A percentile compares a stretch with the other conserved stretches of the same genome.
phyloP scores from a whole-genome alignment of 2,797 vertebrate genomes.

The Spinus olivaceus region DNA sequence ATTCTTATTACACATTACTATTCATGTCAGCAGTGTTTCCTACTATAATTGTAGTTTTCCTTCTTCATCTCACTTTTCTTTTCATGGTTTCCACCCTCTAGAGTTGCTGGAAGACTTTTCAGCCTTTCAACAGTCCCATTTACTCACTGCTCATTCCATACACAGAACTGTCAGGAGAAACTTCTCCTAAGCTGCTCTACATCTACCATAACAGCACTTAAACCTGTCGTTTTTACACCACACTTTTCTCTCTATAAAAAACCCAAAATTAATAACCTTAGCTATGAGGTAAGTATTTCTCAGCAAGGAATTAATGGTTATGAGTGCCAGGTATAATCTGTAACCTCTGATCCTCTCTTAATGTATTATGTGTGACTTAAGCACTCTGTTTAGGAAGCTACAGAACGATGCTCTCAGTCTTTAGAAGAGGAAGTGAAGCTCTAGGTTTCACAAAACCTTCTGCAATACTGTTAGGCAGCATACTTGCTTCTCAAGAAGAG shows the following conservation, averaged over 20 bases:
- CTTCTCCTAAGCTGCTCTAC: not conserved
- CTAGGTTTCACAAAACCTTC: not conserved
- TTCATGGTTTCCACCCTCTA: not conserved
- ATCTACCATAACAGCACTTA: not conserved
- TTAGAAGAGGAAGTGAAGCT: not conserved
- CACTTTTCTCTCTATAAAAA: not conserved
- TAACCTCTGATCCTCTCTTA: not conserved
- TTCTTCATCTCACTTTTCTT: not conserved
- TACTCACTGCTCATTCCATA: not conserved
- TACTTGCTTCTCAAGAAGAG: not conserved
- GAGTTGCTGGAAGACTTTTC: not conserved
- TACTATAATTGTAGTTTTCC: not conserved
- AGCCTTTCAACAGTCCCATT: not conserved
- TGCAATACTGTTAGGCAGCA: rapidly evolving
- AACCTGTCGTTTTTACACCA: rapidly evolving
- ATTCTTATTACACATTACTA: not conserved
- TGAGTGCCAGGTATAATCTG: not conserved
- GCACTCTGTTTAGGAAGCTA: not conserved
- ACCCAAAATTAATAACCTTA: not conserved
- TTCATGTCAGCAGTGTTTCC: not conserved
- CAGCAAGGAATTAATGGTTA: not conserved
- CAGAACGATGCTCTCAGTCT: not conserved
- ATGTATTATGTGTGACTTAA: not conserved
- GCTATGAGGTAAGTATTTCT: not conserved
- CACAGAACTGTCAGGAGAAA: not conserved